Evolutionary conservation across 2,888 invertebrate species (phyloP), one percentile per base, ranked within the genome.

Genomic region (Zaprionus lineosus): DNA sequence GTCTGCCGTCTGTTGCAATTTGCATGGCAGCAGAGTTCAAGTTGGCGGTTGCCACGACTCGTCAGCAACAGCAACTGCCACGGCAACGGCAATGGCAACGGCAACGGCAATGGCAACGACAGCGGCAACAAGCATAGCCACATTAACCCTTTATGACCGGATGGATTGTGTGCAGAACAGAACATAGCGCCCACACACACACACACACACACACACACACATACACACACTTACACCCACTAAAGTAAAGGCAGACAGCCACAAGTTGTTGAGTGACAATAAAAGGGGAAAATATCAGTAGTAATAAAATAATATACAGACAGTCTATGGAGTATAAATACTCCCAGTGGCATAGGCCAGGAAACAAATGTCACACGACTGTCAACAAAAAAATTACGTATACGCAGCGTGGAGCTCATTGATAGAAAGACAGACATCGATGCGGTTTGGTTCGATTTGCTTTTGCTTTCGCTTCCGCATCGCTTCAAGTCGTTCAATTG

Each of bases 301-400:
- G 18, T 37, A 41, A 46, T 37, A 29, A 18, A 12, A 14, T 31
- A 29, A 18, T 24, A 31, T 41, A 39, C 26, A 43, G 58, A 18
- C 24, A 3, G 12, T 19, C 16, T 15, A 28, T 36, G 2, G 18
- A 36, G 48, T 63, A 51, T 51, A 55, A 63, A 63, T 63, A 63
- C 15, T 9, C 31, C 28, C 24, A 36, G 28, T 52, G 56, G 33
- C 57, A 52, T 28, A 36, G 53, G 62, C 31, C 70, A 65, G 77
- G 70, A 77, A 79, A 56, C 62, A 70, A 70, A 60, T 65, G 70
- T 60, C 76, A 68, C 50, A 36, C 55, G 55, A 67, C 60, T 74
- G 78, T 68, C 68, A 59, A 50, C 39, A 52, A 26, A 7, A n/a
- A 68, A 65, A 78, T 76, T 78, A 78, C 75, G 75, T 75, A 78